Base-by-base conservation (phyloP, 2,797 vertebrate species). In the Carapus acus region DNA sequence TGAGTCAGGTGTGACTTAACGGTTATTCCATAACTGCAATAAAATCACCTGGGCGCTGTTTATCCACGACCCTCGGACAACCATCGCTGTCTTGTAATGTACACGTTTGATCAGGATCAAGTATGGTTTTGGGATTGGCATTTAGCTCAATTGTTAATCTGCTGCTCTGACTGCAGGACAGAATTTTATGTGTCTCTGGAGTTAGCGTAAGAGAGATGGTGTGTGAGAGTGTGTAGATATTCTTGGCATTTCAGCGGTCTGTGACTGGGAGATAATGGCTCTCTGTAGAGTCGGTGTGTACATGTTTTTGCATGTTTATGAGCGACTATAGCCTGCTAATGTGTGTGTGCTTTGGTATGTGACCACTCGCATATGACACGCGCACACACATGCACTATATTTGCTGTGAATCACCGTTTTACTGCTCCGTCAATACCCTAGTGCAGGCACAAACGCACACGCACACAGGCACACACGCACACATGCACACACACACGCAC, bases 231-330 rank as follows among this genome's bases (percentile, higher is more conserved):
- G 24, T 27, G 24, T 27, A 9, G 4, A 67, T 71, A 77, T 71
- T 84, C 66, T 71, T 85, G 74, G 82, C 71, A 23, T 69, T 63
- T 76, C 71, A 73, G 84, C 78, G 77, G 76, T 74, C 86, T 88
- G 86, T 85, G 83, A 86, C 81, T 88, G 80, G 70, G 76, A 86
- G 85, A 88, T 88, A 87, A 87, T 86, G 77, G 79, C 78, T 71
- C 80, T 86, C 79, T 69, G 72, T 71, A 83, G 83, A 81, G 64
- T 11, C 2, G 31, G 64, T 64, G 54, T 68, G 54, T 56, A 49
- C 45, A n/a, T 42, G 54, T 46, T n/a, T n/a, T 33, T 1, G 22
- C 39, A 22, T 31, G 52, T 65, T 16, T 61, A 6, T 38, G 34
- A 51, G 49, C 40, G 58, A 49, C 62, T 52, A 31, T 61, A n/a